These are phyloP conservation scores for Tinea trinotella DNA, from an alignment of 2,888 invertebrate species.

Conservation along the genomic window DNA sequence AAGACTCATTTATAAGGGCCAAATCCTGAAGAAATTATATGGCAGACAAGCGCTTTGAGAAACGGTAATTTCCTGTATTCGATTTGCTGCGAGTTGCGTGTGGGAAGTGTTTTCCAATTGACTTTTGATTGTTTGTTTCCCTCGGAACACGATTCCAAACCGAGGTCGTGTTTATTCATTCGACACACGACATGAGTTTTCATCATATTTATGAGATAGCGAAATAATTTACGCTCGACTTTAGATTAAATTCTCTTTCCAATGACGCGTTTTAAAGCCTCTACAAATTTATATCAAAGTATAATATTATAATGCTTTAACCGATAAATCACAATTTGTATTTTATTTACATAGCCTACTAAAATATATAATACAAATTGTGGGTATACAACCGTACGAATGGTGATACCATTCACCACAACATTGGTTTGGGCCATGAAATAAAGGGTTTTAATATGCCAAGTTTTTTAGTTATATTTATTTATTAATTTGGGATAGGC, in stretches of 20 bases:
- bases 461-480: no score
- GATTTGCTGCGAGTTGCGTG: conserved; percentile 37
- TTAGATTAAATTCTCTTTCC: neutral
- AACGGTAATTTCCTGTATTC: conserved; percentile 22
- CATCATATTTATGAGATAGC: conserved; percentile 3
- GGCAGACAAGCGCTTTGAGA: conserved; percentile 1
- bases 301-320: neutral
- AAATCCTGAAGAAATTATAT: neutral
- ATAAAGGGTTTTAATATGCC: no score
- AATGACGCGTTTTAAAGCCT: neutral
- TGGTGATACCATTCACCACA: no score
- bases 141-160: conserved; percentile 37
- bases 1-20: neutral
- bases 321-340: conserved; percentile 7
- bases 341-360: neutral
- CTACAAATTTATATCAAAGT: neutral
- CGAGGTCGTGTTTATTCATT: conserved; percentile 49
- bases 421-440: no score
- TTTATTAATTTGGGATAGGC: no score
- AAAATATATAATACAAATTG: no score
- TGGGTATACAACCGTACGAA: no score
- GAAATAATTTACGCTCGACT: neutral
- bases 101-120: conserved; percentile 53
- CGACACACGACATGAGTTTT: conserved; percentile 36
- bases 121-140: conserved; percentile 55